Evolutionary conservation across 2,888 invertebrate species (phyloP), one percentile per base, ranked within the genome.

Genomic region (Idaea straminata): DNA sequence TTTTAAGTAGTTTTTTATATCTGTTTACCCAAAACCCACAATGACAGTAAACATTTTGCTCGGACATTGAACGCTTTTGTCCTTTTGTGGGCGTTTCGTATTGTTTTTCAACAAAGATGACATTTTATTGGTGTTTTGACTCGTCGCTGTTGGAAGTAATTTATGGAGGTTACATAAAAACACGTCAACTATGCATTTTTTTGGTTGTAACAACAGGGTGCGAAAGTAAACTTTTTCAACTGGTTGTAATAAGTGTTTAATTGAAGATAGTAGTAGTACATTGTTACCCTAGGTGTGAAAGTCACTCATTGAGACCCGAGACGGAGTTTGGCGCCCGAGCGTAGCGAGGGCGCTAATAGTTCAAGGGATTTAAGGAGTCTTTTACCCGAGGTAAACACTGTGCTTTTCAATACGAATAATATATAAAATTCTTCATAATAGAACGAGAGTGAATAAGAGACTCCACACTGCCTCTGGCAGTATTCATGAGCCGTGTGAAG

Each of bases 41-140:
- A 47, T 47, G 47, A 47, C 47, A 47, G 47, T 47, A 47, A 47
- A 47, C 47, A 47, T 75, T 74, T 70, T 71, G 73, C 73, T 77
- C 69, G 79, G 82, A 76, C 77, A 77, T 69, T 63, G 74, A 74
- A 76, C 72, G 47, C 47, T 10, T 47, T 47, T 47, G 47, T 47
- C 74, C 66, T 72, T 74, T 76, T 73, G 75, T 71, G 64, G 57
- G n/a, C 60, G 0, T 61, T 36, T 62, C 63, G 61, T 63, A 64
- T 63, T 66, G 69, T 63, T 69, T n/a, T 65, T 66, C 63, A 62
- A 65, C 36, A 63, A 62, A n/a, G 47, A 47, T 47, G 13, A 61
- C 58, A 59, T 15, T 62, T 61, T 64, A n/a, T 62, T 63, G 62
- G 62, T 59, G 57, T 60, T 68, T 70, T 71, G 70, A 69, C 70